Evolutionary conservation across 2,888 invertebrate genomes (phyloP).

Genomic region (Escarpia spicata): DNA sequence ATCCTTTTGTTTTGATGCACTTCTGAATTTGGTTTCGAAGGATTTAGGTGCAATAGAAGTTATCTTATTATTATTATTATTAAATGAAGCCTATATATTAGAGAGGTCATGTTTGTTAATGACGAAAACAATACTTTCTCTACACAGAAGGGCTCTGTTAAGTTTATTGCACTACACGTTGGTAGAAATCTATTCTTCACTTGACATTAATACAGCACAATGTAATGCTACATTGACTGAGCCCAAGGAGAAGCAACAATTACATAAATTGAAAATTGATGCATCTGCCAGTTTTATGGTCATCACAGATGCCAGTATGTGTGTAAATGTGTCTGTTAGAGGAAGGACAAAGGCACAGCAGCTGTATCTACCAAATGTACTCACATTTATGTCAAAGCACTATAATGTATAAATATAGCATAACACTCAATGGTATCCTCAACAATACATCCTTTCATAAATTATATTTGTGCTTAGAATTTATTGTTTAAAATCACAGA

Average conservation of each 20-base stretch:
- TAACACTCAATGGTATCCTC: neutral
- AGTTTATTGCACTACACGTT: too few species aligned
- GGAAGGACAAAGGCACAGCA: neutral
- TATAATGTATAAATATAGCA: neutral
- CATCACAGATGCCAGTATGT: neutral
- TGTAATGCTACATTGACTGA: neutral
- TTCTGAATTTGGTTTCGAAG: too few species aligned
- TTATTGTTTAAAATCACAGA: neutral
- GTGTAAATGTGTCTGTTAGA: constrained; percentile 6
- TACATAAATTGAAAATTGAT: neutral
- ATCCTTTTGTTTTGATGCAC: too few species aligned
- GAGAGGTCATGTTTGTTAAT: too few species aligned
- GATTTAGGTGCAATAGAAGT: too few species aligned
- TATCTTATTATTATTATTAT: too few species aligned
- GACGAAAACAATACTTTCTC: too few species aligned
- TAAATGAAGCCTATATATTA: too few species aligned
- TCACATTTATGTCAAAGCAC: neutral
- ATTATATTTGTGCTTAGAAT: neutral
- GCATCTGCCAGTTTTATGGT: neutral
- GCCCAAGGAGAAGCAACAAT: neutral
- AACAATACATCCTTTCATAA: neutral
- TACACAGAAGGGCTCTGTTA: too few species aligned
- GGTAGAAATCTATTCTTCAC: too few species aligned
- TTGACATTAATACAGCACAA: too few species aligned
- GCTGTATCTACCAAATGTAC: neutral